Conservation (phyloP, 2,113 vertebrate species). For the Morone saxatilis region DNA sequence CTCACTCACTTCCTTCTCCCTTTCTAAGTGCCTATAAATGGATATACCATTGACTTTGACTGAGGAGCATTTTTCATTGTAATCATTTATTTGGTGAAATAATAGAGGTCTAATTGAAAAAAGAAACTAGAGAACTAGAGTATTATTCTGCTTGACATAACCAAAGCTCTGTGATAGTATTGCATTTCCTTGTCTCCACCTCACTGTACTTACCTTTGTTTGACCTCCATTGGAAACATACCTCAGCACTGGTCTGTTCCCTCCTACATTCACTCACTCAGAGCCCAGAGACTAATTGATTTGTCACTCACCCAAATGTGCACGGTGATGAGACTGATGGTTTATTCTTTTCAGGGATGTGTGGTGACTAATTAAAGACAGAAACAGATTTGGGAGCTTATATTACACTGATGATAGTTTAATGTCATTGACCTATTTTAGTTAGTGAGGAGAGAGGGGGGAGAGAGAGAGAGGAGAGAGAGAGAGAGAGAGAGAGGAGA, state of each 20-base stretch:
- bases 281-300: constrained; percentile 31
- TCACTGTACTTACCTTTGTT: constrained; percentile 21
- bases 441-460: neutral
- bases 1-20: too few species aligned
- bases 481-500: neutral
- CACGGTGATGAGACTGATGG: constrained; percentile 25
- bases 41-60: neutral
- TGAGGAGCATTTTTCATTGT: neutral
- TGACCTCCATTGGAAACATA: constrained; percentile 33
- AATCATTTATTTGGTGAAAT: neutral
- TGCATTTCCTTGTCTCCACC: neutral
- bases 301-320: constrained; percentile 36
- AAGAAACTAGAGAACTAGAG: neutral
- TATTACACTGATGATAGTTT: constrained; percentile 45
- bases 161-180: neutral
- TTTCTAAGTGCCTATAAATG: neutral
- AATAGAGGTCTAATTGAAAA: neutral
- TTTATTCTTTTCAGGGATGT: constrained; percentile 38
- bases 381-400: constrained; percentile 38
- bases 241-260: constrained; percentile 15
- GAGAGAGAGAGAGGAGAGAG: neutral
- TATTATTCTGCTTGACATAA: neutral
- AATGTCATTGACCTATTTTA: constrained; percentile 68
- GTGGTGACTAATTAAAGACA: constrained; percentile 49
- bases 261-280: constrained; percentile 28